phyloP scores from a whole-genome alignment of 2,797 vertebrate species.

The Spatula versicolor region DNA sequence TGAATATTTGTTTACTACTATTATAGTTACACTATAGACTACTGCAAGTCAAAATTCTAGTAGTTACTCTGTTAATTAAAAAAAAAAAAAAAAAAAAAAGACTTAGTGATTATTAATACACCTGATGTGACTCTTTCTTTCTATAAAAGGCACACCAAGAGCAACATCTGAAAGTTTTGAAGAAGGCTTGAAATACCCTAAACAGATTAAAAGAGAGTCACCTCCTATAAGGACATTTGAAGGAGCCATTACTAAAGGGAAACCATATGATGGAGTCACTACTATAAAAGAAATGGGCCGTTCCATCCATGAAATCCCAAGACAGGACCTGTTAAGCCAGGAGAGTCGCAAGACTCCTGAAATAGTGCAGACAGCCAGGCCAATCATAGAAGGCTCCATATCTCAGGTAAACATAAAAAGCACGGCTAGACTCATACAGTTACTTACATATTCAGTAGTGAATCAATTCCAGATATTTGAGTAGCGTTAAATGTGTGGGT shows the following conservation, averaged over 20 bases:
- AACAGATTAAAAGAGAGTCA: conserved; percentile 96
- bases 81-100: background rate
- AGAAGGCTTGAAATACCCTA: conserved; percentile 92
- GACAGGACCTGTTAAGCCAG: conserved; percentile 89
- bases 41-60: background rate
- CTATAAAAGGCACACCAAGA: conserved; percentile 89
- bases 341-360: conserved; percentile 94
- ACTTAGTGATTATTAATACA: background rate
- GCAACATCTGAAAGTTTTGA: conserved; percentile 90
- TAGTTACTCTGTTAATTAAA: background rate
- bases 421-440: no score
- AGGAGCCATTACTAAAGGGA: conserved; percentile 94
- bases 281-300: conserved; percentile 98
- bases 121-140: background rate
- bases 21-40: background rate
- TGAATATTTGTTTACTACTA: background rate
- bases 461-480: background rate
- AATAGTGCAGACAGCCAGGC: conserved; percentile 81
- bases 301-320: conserved; percentile 96
- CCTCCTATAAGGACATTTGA: conserved; percentile 93
- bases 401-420: conserved; percentile 84
- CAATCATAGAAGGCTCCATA: conserved; percentile 90
- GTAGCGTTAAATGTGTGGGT: background rate
- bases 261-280: conserved; percentile 94
- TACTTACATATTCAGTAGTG: background rate